A percentile compares a stretch with the other conserved stretches of the same genome.
Evolutionary conservation across 2,888 invertebrate species (phyloP).

Genomic region (Athetis lepigone): DNA sequence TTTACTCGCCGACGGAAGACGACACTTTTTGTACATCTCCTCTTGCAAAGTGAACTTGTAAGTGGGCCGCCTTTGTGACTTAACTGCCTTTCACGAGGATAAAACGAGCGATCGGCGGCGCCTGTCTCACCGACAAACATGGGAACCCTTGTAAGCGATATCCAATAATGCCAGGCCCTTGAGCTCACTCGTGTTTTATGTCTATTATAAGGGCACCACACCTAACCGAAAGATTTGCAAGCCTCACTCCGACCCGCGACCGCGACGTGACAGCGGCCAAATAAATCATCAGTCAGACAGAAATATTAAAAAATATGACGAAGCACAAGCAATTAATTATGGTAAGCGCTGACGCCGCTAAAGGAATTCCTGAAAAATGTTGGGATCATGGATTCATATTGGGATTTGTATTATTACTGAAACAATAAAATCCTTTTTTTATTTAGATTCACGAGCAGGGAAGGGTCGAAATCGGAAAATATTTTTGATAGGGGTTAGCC

Average conservation of each 20-base stretch:
- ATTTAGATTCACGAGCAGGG: constrained; percentile 68
- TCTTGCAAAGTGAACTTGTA: constrained; percentile 74
- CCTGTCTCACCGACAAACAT: constrained; percentile 73
- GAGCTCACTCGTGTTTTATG: constrained; percentile 72
- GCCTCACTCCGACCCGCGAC: constrained; percentile 53
- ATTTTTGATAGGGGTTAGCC: constrained; percentile 81
- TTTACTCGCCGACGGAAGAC: constrained; percentile 75
- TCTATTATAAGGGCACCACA: constrained; percentile 69
- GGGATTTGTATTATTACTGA: constrained; percentile 71
- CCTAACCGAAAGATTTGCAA: constrained; percentile 65
- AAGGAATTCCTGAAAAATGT: constrained; percentile 70
- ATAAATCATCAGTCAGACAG: constrained; percentile 74
- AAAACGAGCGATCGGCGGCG: constrained; percentile 73
- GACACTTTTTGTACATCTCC: constrained; percentile 78
- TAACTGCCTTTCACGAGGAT: constrained; percentile 75
- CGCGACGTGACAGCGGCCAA: constrained; percentile 65
- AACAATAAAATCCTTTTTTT: constrained; percentile 81
- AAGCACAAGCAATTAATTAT: constrained; percentile 78
- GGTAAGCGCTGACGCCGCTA: constrained; percentile 66
- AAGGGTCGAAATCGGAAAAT: constrained; percentile 78
- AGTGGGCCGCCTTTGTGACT: constrained; percentile 75
- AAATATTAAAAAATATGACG: constrained; percentile 79
- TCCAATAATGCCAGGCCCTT: constrained; percentile 79
- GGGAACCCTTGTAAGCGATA: constrained; percentile 80
- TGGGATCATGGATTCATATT: constrained; percentile 57